Base-by-base conservation (phyloP, 2,113 vertebrate species). In the Saguinus imperator region DNA sequence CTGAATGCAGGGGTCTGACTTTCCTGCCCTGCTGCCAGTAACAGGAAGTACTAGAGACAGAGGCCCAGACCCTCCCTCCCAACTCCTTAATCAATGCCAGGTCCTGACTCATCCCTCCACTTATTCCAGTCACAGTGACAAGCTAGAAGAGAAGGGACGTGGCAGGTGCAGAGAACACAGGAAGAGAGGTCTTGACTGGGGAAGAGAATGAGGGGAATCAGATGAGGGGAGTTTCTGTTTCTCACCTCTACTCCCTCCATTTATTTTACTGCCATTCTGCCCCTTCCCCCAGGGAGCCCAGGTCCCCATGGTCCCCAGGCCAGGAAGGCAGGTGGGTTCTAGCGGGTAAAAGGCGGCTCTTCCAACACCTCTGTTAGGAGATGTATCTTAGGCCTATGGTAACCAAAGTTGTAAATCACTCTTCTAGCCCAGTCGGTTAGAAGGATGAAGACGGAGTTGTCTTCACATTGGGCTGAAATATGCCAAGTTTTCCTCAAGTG, bases 31-130 rank as follows among this genome's bases (percentile, higher is more conserved):
- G 23, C 13, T 70, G 58, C 40, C 70, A 88, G 50, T 73, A 87
- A 96, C n/a, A 72, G 90, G 79, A 96, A 96, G 37, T 64, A 75
- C 20, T 70, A 70, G 57, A 89, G 35, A 75, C 70, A 25, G 64
- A 86, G 77, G 66, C 23, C 55, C 57, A 87, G 66, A 23, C 29
- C 64, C 61, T 87, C 90, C 32, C 29, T 68, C 70, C 82, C 48
- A 43, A 27, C 52, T 84, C 68, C 40, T 80, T 32, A 8, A 11
- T 75, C 92, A 32, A 50, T 90, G 61, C 68, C 87, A 96, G 87
- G 68, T 81, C 48, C 80, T 98, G 95, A 94, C 79, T 98, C 94
- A 97, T 89, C 27, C 52, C 43, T 94, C 68, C 75, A 17, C 23
- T 94, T 86, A 89, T 64, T 91, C 83, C 37, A 45, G 86, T 97